Evolutionary conservation across 2,113 vertebrate species (phyloP), one percentile per base, ranked within the genome.

Genomic region (Glaucidium brasilianum): DNA sequence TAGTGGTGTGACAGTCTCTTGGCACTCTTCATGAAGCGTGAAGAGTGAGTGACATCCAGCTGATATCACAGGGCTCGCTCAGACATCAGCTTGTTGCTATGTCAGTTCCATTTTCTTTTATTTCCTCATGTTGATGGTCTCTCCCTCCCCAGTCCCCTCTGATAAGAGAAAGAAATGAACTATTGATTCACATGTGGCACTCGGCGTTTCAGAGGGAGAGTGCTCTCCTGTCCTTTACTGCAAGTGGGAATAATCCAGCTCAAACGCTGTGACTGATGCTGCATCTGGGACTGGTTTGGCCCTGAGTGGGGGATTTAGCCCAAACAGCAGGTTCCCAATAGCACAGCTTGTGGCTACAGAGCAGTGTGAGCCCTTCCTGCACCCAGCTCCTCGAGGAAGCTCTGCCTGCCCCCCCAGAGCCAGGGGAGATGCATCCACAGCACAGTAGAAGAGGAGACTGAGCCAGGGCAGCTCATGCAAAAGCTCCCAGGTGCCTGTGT

Each of bases 81-180:
- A 71, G 22, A 26, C 59, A 73, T 27, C 78, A 47, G 62, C 72
- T 37, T 75, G 29, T 78, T 84, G 68, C 75, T 13, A 7, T n/a
- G 43, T 78, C 45, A 76, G 69, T 94, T 63, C 50, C 76, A 79
- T 91, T 87, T 84, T 29, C 90, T 88, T 87, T 91, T 35, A 89
- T 95, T 79, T 74, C 74, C 37, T 71, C 53, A 37, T 23, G 26
- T 43, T 66, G 76, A 87, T 17, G 4, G 15, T 75, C n/a, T 50
- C 47, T 88, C 50, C 37, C 29, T 75, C 30, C 26, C 22, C 23
- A 27, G 3, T 7, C 14, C n/a, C 22, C 67, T 50, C 26, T 49
- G 82, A 55, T 67, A 47, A 80, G 49, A 47, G 71, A 85, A 73
- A 77, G 45, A 85, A 85, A 72, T 74, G 79, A 88, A 18, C 58